phyloP scores from a whole-genome alignment of 2,797 vertebrate species.

The Mormyrops attenuatus region DNA sequence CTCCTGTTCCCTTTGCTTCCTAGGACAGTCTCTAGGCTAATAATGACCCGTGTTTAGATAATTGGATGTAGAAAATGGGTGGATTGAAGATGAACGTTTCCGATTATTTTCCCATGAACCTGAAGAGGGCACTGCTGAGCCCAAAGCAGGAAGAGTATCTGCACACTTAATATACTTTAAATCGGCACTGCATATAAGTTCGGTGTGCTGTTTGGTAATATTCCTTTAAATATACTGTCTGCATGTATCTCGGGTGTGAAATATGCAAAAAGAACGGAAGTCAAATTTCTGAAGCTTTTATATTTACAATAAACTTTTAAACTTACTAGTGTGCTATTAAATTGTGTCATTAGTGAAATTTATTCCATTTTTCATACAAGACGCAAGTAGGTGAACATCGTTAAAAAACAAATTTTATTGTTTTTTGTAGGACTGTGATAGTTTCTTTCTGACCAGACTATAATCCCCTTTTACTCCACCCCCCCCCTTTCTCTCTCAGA shows the following conservation, averaged over 20 bases:
- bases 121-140: constrained; percentile 13
- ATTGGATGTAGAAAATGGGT: background rate
- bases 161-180: background rate
- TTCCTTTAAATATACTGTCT: background rate
- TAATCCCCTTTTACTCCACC: background rate
- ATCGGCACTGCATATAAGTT: background rate
- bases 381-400: background rate
- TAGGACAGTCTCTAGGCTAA: background rate
- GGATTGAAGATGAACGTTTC: background rate
- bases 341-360: background rate
- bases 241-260: background rate
- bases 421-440: background rate
- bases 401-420: background rate
- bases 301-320: background rate
- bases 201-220: background rate
- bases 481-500: constrained; percentile 64
- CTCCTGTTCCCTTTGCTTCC: background rate
- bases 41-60: background rate
- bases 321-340: background rate
- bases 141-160: background rate
- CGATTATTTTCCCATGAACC: background rate
- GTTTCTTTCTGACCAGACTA: background rate
- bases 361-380: background rate
- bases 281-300: background rate
- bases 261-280: background rate